Conservation (phyloP, 2,797 vertebrate species). For the Propithecus deckenii region DNA sequence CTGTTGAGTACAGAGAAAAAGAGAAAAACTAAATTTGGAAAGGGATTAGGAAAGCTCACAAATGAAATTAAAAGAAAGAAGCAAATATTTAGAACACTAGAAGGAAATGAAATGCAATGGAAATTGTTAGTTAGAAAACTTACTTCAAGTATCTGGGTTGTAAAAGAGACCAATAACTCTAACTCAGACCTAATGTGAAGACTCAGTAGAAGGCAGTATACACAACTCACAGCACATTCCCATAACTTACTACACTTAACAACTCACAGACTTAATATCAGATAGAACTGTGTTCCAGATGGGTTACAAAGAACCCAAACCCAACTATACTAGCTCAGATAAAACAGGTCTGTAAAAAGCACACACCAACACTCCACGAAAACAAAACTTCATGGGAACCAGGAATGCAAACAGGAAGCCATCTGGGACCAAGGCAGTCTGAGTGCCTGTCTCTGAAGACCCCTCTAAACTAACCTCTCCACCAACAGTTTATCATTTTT, state of each 20-base stretch:
- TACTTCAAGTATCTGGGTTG: background rate
- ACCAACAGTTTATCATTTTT: background rate
- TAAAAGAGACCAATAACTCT: background rate
- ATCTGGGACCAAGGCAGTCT: background rate
- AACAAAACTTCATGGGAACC: background rate
- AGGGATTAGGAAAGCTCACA: background rate
- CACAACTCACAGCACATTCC: background rate
- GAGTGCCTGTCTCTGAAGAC: background rate
- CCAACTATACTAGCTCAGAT: background rate
- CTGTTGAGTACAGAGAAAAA: background rate
- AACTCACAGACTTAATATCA: background rate
- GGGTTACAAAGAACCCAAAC: background rate
- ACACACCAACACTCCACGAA: background rate
- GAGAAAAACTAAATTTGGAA: background rate
- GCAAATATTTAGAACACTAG: background rate
- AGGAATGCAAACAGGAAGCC: background rate
- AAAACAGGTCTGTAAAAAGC: background rate
- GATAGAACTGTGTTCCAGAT: background rate
- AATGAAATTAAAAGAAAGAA: background rate
- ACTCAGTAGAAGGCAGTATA: background rate
- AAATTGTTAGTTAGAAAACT: background rate
- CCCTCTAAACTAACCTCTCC: background rate
- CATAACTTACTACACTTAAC: background rate
- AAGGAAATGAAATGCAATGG: background rate
- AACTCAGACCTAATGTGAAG: background rate